phyloP scores from a whole-genome alignment of 92 coral and sea anemone genomes.

The Zoanthus solanderi region DNA sequence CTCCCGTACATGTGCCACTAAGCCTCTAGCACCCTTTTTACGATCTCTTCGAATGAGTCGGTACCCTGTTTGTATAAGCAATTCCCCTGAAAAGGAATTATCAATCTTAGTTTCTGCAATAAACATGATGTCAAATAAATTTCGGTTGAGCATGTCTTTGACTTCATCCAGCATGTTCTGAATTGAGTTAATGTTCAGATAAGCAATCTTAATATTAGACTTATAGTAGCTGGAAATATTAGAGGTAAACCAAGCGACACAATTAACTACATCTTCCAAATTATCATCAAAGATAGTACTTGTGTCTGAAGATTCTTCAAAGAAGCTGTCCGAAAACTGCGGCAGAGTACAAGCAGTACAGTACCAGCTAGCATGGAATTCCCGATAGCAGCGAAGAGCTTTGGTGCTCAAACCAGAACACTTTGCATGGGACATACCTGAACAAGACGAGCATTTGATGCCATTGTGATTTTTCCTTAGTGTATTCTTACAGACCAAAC shows the following conservation, averaged over 20 bases:
- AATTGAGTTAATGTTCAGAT: background rate
- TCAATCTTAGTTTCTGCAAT: background rate
- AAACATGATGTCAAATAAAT: background rate
- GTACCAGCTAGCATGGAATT: background rate
- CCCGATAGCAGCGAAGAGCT: too few relatives aligned
- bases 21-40: background rate
- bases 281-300: background rate
- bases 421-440: too few relatives aligned
- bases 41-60: background rate
- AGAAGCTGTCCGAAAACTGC: background rate
- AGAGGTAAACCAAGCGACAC: background rate
- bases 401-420: too few relatives aligned
- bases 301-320: background rate
- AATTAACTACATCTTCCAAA: background rate
- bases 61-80: background rate
- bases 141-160: background rate
- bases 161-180: background rate
- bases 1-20: background rate
- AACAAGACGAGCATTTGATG: too few relatives aligned
- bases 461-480: too few relatives aligned
- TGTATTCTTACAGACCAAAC: too few relatives aligned
- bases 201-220: background rate
- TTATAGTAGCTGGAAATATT: background rate
- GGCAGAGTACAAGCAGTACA: background rate
- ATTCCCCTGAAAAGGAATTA: background rate